Evolutionary conservation across 2,797 vertebrate genomes (phyloP), one percentile per base, ranked within the genome.

Genomic region (Margarornis squamiger): DNA sequence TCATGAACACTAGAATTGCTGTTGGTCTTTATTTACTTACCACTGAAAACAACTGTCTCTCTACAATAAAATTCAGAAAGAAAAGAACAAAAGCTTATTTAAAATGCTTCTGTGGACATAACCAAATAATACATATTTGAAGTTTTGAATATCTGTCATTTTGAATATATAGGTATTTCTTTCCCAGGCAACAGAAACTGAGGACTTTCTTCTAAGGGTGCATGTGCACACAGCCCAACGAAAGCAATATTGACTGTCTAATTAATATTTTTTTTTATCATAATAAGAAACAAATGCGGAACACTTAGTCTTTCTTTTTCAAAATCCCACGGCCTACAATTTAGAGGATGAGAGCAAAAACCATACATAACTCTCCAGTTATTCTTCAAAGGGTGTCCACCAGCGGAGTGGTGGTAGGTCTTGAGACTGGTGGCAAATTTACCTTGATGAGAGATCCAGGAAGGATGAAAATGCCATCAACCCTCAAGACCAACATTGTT

Each of bases 1-100:
- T 48, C 12, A 38, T 10, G 1, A 94, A 80, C 10, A 30, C 18
- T 77, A 32, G 22, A 96, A 95, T 7, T 67, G 10, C 59, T 92
- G 54, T 80, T 82, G 91, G 7, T 81, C 68, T 71, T 71, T 79
- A 46, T 51, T 93, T 86, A 67, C 26, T 85, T 89, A 82, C 48
- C 20, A 39, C 21, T 85, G 54, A 88, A 94, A 93, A 15, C 66
- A 80, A 77, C 10, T 5, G 54, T 12, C 30, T 90, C 24, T 67
- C 41, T 81, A 17, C 14, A 80, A 58, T 26, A 72, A 90, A 93
- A 45, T 68, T 75, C 32, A 91, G 39, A 94, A 61, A 75, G 0
- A 2, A 58, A 32, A 22, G 54, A 78, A 63, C 14, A 70, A 34
- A 88, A 61, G 5, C 20, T 34, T 63, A 65, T 78, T 91, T 78